Evolutionary conservation across 2,113 vertebrate species (phyloP).

Genomic region (Sprattus sprattus): DNA sequence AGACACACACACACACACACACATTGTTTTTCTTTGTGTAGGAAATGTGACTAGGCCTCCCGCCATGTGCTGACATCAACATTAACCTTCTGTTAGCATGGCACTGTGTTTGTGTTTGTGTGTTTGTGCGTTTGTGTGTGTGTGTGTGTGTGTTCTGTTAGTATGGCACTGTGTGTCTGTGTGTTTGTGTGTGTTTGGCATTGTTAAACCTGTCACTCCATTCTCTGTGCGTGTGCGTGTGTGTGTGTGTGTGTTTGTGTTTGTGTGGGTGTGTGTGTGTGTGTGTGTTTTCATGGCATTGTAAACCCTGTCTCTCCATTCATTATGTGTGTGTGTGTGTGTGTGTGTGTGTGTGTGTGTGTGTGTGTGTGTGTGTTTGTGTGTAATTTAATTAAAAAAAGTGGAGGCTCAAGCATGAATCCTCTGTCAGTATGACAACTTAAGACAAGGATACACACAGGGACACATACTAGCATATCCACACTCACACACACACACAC

Average conservation of each 20-base stretch:
- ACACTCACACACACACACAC: background rate
- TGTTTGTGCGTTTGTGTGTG: background rate
- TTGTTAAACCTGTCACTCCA: too few species aligned
- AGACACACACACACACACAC: constrained; percentile 9
- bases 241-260: constrained; percentile 4
- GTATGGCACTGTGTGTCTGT: background rate
- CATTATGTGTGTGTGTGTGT: background rate
- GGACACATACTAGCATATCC: background rate
- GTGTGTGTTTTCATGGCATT: background rate
- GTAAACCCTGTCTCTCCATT: too few species aligned
- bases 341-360: constrained; percentile 8
- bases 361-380: background rate
- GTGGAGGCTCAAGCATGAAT: too few species aligned
- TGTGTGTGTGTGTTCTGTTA: background rate
- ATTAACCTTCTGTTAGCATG: background rate
- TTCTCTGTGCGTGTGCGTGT: background rate
- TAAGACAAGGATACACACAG: constrained; percentile 23
- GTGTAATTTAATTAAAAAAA: background rate
- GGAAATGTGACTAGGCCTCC: constrained; percentile 8
- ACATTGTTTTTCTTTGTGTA: constrained; percentile 19
- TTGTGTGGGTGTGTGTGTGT: constrained; percentile 4
- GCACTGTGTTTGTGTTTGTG: background rate
- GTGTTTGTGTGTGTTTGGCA: background rate
- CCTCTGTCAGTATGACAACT: constrained; percentile 8
- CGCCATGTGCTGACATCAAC: constrained; percentile 30